phyloP scores from a whole-genome alignment of 1,140 invertebrate genomes.

The Diprion similis region DNA sequence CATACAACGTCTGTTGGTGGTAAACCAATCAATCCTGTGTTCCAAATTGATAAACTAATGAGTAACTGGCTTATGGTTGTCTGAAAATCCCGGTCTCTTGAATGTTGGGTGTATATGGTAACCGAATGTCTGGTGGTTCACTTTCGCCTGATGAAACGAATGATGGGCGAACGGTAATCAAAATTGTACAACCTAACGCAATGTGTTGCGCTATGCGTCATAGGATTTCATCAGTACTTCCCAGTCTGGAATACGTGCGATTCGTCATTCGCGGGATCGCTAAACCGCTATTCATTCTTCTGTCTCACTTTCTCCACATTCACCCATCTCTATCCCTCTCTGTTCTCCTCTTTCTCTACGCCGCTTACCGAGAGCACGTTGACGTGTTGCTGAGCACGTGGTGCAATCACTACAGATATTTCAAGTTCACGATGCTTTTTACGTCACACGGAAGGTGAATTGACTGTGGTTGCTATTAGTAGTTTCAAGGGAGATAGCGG shows the following conservation, averaged over 20 bases:
- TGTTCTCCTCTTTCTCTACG: background rate
- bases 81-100: too few relatives aligned
- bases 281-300: background rate
- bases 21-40: too few relatives aligned
- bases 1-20: too few relatives aligned
- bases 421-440: too few relatives aligned
- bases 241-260: conserved; percentile 9
- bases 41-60: too few relatives aligned
- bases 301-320: background rate
- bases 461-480: too few relatives aligned
- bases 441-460: too few relatives aligned
- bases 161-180: background rate
- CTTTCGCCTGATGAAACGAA: too few relatives aligned
- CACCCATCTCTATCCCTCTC: background rate
- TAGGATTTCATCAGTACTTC: background rate
- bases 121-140: too few relatives aligned
- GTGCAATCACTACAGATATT: background rate
- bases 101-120: too few relatives aligned
- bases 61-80: too few relatives aligned
- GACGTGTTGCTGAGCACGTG: background rate
- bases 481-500: too few relatives aligned
- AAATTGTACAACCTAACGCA: conserved; percentile 3
- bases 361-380: background rate
- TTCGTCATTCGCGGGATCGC: background rate
- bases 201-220: background rate